phyloP scores from a whole-genome alignment of 2,888 invertebrate species.

The Tipula lateralis region DNA sequence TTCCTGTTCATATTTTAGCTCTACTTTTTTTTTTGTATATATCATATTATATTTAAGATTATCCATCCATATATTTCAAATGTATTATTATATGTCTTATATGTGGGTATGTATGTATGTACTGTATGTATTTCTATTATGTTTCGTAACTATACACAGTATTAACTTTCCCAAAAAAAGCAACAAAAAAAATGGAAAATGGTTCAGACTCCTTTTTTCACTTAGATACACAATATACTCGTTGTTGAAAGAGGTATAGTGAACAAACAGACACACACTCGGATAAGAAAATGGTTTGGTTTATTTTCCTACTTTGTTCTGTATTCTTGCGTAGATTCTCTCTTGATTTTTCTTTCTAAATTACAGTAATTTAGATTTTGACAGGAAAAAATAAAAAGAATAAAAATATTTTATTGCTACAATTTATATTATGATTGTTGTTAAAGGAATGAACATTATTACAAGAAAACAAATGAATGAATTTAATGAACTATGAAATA shows the following conservation, averaged over 20 bases:
- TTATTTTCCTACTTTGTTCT: constrained; percentile 6
- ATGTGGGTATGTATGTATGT: too few species aligned
- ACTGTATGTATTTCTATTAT: neutral
- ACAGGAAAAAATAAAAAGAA: neutral
- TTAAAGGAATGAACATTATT: neutral
- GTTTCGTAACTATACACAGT: neutral
- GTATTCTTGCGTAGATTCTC: neutral
- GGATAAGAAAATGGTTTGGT: neutral
- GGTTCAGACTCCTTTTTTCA: neutral
- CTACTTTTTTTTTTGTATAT: neutral
- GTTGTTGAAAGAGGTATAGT: neutral
- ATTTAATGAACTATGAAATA: neutral
- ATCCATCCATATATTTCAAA: neutral
- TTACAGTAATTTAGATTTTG: constrained; percentile 19
- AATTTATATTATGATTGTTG: constrained; percentile 1
- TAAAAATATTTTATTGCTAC: constrained; percentile 24
- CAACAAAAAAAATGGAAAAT: neutral
- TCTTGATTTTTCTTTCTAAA: constrained; percentile 15
- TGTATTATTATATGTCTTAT: neutral
- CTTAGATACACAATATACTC: neutral
- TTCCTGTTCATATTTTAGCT: neutral
- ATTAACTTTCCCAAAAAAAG: neutral
- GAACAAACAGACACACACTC: neutral
- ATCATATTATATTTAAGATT: neutral
- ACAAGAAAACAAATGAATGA: neutral